Evolutionary conservation across 2,888 invertebrate species (phyloP).

Genomic region (Pimpla rufipes): DNA sequence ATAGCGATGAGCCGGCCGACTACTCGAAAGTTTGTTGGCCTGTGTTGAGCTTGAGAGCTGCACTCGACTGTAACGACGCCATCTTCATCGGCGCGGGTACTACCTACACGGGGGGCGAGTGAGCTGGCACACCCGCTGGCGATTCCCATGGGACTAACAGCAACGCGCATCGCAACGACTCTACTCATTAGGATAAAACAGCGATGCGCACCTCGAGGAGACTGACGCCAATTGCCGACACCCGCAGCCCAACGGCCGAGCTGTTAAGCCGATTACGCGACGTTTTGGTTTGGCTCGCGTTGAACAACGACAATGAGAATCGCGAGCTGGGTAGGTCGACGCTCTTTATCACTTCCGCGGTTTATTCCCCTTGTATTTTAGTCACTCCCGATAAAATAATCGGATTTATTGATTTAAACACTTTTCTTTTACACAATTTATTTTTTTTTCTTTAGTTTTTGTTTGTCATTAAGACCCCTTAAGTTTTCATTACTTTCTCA

Average conservation of each 20-base stretch:
- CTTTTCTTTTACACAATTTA: too few species aligned
- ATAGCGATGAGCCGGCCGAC: conserved; percentile 39
- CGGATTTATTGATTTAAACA: too few species aligned
- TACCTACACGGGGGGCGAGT: conserved; percentile 42
- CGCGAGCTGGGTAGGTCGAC: neutral
- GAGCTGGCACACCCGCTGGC: conserved; percentile 56
- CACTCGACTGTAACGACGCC: conserved; percentile 80
- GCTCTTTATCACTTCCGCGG: neutral
- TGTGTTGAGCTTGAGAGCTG: conserved; percentile 49
- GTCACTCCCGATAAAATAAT: too few species aligned
- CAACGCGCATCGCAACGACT: conserved; percentile 79
- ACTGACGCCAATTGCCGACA: conserved; percentile 26
- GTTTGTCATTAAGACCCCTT: too few species aligned
- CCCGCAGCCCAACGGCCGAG: conserved; percentile 3
- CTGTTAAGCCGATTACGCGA: conserved; percentile 22
- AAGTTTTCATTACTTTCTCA: too few species aligned
- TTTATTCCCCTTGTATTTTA: too few species aligned
- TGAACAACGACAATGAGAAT: too few species aligned
- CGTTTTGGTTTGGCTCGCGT: too few species aligned
- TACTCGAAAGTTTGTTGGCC: conserved; percentile 29
- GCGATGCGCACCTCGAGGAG: conserved; percentile 46
- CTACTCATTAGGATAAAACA: conserved; percentile 84
- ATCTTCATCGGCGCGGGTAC: conserved; percentile 78
- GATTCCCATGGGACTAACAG: conserved; percentile 80
- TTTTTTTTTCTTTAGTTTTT: too few species aligned